phyloP scores from a whole-genome alignment of 2,888 invertebrate genomes.

The Euproctis similis region DNA sequence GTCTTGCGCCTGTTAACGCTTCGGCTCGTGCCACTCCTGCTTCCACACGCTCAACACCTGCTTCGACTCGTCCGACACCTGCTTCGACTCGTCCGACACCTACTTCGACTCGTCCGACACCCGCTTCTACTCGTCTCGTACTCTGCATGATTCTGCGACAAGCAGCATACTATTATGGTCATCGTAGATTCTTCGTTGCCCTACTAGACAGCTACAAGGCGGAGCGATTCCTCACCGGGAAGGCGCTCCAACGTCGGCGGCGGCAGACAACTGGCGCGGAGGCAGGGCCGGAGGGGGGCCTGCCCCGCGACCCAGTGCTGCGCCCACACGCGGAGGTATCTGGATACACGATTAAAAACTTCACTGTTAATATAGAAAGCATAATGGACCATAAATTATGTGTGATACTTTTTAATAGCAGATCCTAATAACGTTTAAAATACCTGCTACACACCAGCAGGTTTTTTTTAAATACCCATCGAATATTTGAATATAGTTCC shows the following conservation, averaged over 20 bases:
- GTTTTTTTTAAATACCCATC: no score
- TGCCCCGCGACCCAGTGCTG: slow-evolving; percentile 20
- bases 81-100: slow-evolving; percentile 15
- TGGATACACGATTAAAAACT: slow-evolving; percentile 16
- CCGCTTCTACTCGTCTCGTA: slow-evolving; percentile 9
- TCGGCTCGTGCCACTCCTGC: slow-evolving; percentile 12
- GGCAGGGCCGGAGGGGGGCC: slow-evolving; percentile 69
- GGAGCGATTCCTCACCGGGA: slow-evolving; percentile 43
- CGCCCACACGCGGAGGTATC: slow-evolving; percentile 51
- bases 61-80: slow-evolving; percentile 5
- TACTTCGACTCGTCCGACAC: slow-evolving; percentile 10
- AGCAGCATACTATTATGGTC: slow-evolving; percentile 17
- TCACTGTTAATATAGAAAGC: no score
- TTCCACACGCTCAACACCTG: slow-evolving; percentile 6
- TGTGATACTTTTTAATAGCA: no score
- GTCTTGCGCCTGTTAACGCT: slow-evolving; percentile 8
- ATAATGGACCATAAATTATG: no score
- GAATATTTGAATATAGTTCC: no score
- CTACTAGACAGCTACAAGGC: slow-evolving; percentile 8
- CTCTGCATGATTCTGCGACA: slow-evolving; percentile 16
- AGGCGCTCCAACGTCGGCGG: slow-evolving; percentile 52
- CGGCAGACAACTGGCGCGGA: slow-evolving; percentile 72
- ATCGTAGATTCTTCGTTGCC: slow-evolving; percentile 9
- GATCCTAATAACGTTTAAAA: no score
- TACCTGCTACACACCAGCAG: no score